Percentiles rank a stretch among this genome's conserved stretches.
Evolutionary conservation across 1,140 invertebrate species (phyloP).

Genomic region (Platyura marginata): DNA sequence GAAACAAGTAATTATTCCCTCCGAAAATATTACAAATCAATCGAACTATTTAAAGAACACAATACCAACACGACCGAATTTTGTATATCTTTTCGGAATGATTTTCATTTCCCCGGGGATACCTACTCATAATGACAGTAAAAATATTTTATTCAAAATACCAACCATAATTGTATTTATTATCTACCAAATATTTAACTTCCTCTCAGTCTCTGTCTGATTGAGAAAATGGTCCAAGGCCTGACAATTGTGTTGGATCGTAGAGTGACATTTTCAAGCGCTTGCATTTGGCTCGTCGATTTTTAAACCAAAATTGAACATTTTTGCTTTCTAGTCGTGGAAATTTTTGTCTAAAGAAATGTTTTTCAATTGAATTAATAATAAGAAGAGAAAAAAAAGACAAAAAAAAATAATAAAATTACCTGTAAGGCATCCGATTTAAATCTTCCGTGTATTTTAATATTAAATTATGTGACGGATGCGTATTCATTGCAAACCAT

Average conservation of each 20-base stretch:
- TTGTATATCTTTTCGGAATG: too few species aligned
- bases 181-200: background rate
- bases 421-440: constrained; percentile 74
- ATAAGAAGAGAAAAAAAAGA: background rate
- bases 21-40: too few species aligned
- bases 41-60: too few species aligned
- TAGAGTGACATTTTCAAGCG: constrained; percentile 75
- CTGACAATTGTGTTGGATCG: constrained; percentile 37
- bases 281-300: constrained; percentile 90
- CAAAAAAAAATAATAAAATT: constrained; percentile 5
- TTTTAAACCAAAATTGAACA: constrained; percentile 95
- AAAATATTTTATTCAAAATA: too few species aligned
- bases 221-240: constrained; percentile 8
- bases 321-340: constrained; percentile 93
- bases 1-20: too few species aligned
- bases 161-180: background rate
- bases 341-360: constrained; percentile 63
- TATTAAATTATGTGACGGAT: constrained; percentile 91
- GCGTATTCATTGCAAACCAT: constrained; percentile 95
- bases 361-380: background rate
- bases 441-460: constrained; percentile 92
- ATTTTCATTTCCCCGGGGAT: background rate
- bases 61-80: too few species aligned
- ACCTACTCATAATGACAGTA: too few species aligned
- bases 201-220: background rate